These are phyloP conservation scores for Phataginus tricuspis DNA, from an alignment of 2,797 vertebrate genomes.

Conservation along the genomic window DNA sequence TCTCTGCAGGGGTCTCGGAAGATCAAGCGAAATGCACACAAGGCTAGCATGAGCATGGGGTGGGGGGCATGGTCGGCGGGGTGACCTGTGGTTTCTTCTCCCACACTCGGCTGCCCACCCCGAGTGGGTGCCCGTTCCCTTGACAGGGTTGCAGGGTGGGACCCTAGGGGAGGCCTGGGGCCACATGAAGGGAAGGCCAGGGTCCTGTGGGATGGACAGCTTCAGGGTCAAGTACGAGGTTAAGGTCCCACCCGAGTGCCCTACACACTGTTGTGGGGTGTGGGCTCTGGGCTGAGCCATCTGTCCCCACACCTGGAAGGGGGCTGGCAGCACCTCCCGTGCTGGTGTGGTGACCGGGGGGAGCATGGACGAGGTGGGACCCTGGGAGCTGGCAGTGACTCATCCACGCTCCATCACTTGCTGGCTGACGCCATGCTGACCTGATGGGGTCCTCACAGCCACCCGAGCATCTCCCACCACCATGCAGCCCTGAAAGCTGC, in stretches of 20 bases:
- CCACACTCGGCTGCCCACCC: no score
- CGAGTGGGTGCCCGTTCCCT: fast-evolving
- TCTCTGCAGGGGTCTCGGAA: not conserved
- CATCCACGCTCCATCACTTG: not conserved
- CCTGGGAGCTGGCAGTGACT: not conserved
- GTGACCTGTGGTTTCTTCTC: not conserved
- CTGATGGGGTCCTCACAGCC: not conserved
- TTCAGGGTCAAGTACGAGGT: not conserved
- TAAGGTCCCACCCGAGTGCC: not conserved
- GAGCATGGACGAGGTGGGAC: not conserved
- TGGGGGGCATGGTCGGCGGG: fast-evolving
- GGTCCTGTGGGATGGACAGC: not conserved
- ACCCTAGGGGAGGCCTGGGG: not conserved
- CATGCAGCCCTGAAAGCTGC: not conserved
- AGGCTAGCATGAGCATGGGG: not conserved
- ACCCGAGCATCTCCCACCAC: no score
- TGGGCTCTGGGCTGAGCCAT: not conserved
- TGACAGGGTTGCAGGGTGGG: not conserved
- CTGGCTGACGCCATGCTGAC: not conserved
- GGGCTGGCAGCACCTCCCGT: not conserved
- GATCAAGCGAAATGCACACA: not conserved
- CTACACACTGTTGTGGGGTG: not conserved
- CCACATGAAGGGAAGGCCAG: not conserved
- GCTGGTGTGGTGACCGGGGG: not conserved
- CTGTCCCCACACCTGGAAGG: no score